These are phyloP conservation scores for Zaprionus capensis DNA, from an alignment of 1,140 invertebrate species.

Conservation along the genomic window DNA sequence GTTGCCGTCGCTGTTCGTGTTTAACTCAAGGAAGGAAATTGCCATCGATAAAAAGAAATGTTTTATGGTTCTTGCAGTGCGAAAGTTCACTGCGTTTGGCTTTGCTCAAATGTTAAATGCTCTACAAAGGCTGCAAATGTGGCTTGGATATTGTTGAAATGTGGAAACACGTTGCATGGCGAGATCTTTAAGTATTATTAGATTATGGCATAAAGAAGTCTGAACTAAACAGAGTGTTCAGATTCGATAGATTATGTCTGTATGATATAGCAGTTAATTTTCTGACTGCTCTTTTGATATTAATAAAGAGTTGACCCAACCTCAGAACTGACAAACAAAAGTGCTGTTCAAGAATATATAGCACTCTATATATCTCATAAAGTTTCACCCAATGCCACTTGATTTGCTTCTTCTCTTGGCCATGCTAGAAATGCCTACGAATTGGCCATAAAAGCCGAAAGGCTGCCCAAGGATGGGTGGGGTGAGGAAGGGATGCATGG, in stretches of 20 bases:
- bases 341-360: background rate
- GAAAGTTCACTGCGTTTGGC: background rate
- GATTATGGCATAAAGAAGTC: background rate
- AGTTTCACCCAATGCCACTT: background rate
- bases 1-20: conserved; percentile 15
- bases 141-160: background rate
- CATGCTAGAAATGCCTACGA: conserved; percentile 42
- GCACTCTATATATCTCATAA: background rate
- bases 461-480: background rate
- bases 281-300: too few species aligned
- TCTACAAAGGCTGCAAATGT: background rate
- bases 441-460: conserved; percentile 35
- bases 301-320: too few species aligned
- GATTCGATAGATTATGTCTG: too few species aligned
- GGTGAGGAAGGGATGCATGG: background rate
- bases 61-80: conserved; percentile 32
- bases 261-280: too few species aligned
- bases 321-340: too few species aligned
- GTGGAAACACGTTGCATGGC: background rate
- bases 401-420: background rate
- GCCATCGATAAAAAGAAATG: conserved; percentile 51
- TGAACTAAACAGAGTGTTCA: too few species aligned
- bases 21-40: conserved; percentile 44
- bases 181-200: background rate
- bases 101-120: background rate